phyloP scores from a whole-genome alignment of 1,140 invertebrate species.

The Homarus americanus region DNA sequence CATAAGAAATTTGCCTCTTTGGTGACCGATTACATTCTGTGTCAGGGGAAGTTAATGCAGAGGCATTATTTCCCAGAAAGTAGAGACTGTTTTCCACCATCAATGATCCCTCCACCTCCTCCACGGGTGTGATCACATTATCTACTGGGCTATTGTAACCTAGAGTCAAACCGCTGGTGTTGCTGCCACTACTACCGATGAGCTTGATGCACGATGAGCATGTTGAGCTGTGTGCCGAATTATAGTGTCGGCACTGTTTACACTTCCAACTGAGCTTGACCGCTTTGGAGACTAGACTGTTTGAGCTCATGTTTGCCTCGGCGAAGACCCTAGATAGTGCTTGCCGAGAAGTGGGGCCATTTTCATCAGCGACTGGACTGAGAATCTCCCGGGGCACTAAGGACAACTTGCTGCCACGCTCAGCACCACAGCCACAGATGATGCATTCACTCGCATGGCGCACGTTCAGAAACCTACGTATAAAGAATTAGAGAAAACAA shows the following conservation, averaged over 20 bases:
- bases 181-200: constrained; percentile 48
- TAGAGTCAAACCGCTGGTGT: constrained; percentile 3
- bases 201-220: constrained; percentile 67
- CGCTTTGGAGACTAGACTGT: constrained; percentile 49
- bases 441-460: constrained; percentile 65
- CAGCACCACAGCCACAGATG: constrained; percentile 55
- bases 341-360: constrained; percentile 63
- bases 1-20: constrained; percentile 51
- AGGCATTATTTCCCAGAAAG: constrained; percentile 60
- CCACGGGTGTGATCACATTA: constrained; percentile 55
- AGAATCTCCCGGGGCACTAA: constrained; percentile 62
- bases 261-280: constrained; percentile 69
- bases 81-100: constrained; percentile 67
- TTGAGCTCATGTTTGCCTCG: constrained; percentile 66
- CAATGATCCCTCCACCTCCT: constrained; percentile 61
- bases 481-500: background rate
- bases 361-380: constrained; percentile 55
- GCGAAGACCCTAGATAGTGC: constrained; percentile 55
- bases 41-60: constrained; percentile 47
- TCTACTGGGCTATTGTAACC: constrained; percentile 32
- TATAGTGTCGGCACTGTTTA: constrained; percentile 64
- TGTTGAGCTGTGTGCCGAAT: constrained; percentile 64
- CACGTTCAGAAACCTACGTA: constrained; percentile 58
- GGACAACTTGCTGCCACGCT: constrained; percentile 26
- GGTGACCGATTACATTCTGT: constrained; percentile 60